Evolutionary conservation across 2,797 vertebrate genomes (phyloP).

Genomic region (Erpetoichthys calabaricus): DNA sequence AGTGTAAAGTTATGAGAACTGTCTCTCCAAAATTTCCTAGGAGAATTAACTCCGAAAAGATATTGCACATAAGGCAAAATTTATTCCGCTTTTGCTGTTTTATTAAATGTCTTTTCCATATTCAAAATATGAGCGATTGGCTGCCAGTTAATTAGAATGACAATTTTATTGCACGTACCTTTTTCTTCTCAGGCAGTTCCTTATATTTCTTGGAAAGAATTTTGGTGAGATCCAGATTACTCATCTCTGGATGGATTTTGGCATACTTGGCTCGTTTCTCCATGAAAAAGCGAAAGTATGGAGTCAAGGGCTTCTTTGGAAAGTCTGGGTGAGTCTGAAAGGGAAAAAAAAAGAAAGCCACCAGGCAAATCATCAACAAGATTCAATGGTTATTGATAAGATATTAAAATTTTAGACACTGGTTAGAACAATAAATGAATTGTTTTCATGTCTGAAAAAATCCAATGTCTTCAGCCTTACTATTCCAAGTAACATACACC

Average conservation of each 20-base stretch:
- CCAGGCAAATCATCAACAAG: background rate
- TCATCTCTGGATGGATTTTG: slow-evolving; percentile 67
- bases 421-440: background rate
- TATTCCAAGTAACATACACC: too few relatives aligned
- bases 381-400: background rate
- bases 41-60: too few relatives aligned
- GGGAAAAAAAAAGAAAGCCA: background rate
- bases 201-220: slow-evolving; percentile 68
- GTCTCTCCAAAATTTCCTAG: too few relatives aligned
- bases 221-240: slow-evolving; percentile 65
- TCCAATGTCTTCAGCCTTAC: too few relatives aligned
- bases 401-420: too few relatives aligned
- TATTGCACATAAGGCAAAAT: too few relatives aligned
- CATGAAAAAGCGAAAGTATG: slow-evolving; percentile 67
- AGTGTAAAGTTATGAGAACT: too few relatives aligned
- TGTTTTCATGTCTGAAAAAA: too few relatives aligned
- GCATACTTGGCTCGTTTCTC: slow-evolving; percentile 66
- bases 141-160: too few relatives aligned
- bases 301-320: slow-evolving; percentile 60
- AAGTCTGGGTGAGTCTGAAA: slow-evolving; percentile 61
- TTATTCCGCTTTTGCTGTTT: too few relatives aligned
- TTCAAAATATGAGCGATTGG: too few relatives aligned
- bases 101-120: too few relatives aligned
- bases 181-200: slow-evolving; percentile 61
- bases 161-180: slow-evolving; percentile 27